Evolutionary conservation across 1,140 invertebrate species (phyloP), one percentile per base, ranked within the genome.

Genomic region (Dendroctonus valens): DNA sequence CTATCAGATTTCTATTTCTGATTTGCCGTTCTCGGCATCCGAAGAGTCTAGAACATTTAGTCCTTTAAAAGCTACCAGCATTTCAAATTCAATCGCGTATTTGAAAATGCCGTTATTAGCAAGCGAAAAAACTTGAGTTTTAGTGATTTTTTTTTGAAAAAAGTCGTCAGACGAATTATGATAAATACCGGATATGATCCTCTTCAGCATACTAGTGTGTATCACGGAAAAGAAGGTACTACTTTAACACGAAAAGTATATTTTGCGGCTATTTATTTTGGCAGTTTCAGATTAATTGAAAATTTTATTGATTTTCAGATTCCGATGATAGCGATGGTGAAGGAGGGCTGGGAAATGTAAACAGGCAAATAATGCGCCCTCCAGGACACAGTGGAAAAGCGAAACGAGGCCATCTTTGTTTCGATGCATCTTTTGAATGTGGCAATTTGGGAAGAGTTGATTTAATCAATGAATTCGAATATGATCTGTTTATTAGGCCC

Each of bases 391-490:
- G 91, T 74, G 96, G 96, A 0, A 96, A 96, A 80, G 93, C 93
- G 11, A 96, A 96, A 79, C 83, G 86, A 67, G 97, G 97, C 6
- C 95, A 98, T 78, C 82, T 99, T 1, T 96, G 96, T 72, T 99
- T 99, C 80, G 96, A 99, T 81, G 96, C 97, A 8, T 90, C 93
- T 5, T 99, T 97, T 79, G 97, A 99, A 81, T 94, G 93, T 67
- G 97, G 97, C 6, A 99, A 99, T 82, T 83, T 99, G 11, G 97
- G 97, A 5, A 84, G 94, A 53, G 95, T 98, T 4, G 96, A 98
- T 76, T 87, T 96, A 65, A 86, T 98, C 65, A 92, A 91, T 0
- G 95, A 97, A 74, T 91, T 89, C 76, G 96, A 99, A 78, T 98
- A 98, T 80, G 97, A 99, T 80, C 83, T 99, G 7, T 99, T 93